Evolutionary conservation across 2,797 vertebrate species (phyloP).

Genomic region (Nyctalus aviator): DNA sequence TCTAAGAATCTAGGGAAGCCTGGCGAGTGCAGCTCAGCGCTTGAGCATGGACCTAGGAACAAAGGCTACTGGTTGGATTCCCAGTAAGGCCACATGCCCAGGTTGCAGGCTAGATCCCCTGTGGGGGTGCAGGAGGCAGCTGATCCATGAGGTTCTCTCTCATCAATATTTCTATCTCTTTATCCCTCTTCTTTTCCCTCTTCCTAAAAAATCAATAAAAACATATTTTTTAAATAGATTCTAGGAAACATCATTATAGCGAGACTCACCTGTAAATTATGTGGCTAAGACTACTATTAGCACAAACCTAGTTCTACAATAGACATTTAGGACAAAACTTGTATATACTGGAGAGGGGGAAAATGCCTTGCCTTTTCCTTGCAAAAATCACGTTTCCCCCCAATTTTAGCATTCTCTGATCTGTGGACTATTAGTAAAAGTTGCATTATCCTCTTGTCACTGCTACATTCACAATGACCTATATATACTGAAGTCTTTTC

Average conservation of each 20-base stretch:
- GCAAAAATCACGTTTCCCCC: background rate
- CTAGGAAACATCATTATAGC: background rate
- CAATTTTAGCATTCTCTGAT: background rate
- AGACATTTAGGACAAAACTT: background rate
- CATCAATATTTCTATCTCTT: no score
- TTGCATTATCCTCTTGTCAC: background rate
- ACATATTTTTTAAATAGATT: background rate
- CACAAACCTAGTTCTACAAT: background rate
- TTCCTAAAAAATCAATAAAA: no score
- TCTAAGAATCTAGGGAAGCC: background rate
- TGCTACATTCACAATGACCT: background rate
- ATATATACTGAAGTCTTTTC: no score
- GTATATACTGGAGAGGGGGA: background rate
- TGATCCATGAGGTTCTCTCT: no score
- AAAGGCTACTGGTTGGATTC: no score
- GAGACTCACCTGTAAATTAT: background rate
- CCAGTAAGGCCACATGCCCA: no score
- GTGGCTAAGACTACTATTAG: background rate
- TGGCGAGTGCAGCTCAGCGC: no score
- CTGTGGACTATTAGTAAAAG: background rate
- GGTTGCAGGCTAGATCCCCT: no score
- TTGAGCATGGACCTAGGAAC: no score
- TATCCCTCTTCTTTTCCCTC: no score
- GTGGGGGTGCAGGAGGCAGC: no score
- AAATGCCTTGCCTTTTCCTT: background rate